Percentiles rank a stretch among this genome's conserved stretches.
Conservation (phyloP, 2,888 invertebrate species). For the Andrena haemorrhoa region DNA sequence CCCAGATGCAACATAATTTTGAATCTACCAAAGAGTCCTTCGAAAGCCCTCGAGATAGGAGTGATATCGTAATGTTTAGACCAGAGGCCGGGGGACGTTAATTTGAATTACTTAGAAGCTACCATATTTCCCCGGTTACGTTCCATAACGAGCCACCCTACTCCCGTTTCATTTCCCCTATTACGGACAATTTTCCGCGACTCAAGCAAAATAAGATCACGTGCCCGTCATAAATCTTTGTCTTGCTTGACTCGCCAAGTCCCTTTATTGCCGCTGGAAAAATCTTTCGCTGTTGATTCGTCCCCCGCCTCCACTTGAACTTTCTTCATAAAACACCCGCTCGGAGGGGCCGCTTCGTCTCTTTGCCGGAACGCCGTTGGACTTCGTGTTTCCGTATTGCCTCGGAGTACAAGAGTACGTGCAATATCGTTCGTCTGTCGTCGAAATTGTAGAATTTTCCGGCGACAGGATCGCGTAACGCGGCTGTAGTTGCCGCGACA, state of each 20-base stretch:
- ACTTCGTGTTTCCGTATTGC: not conserved
- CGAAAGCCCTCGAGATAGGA: not conserved
- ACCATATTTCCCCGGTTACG: constrained; percentile 51
- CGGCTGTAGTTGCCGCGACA: not conserved
- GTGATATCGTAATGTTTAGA: not conserved
- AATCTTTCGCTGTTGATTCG: constrained; percentile 50
- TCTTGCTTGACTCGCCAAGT: constrained; percentile 56
- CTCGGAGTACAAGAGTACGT: not conserved
- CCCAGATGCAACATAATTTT: not conserved
- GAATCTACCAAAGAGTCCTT: not conserved
- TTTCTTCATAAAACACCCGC: constrained; percentile 50
- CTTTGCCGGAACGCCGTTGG: not conserved
- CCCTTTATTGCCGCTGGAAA: constrained; percentile 57
- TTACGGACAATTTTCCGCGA: constrained; percentile 60
- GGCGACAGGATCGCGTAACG: not conserved
- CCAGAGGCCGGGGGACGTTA: constrained; percentile 11
- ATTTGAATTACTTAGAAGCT: constrained; percentile 38
- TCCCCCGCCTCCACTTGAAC: constrained; percentile 28
- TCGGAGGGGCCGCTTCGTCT: constrained; percentile 7
- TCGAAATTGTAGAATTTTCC: constrained; percentile 3
- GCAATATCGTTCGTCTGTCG: constrained; percentile 22
- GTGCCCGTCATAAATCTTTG: constrained; percentile 70
- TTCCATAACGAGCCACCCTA: constrained; percentile 42
- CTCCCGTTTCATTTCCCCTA: constrained; percentile 54
- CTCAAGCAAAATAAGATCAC: constrained; percentile 63